Evolutionary conservation across 2,888 invertebrate species (phyloP).

Genomic region (Auanema sp.): DNA sequence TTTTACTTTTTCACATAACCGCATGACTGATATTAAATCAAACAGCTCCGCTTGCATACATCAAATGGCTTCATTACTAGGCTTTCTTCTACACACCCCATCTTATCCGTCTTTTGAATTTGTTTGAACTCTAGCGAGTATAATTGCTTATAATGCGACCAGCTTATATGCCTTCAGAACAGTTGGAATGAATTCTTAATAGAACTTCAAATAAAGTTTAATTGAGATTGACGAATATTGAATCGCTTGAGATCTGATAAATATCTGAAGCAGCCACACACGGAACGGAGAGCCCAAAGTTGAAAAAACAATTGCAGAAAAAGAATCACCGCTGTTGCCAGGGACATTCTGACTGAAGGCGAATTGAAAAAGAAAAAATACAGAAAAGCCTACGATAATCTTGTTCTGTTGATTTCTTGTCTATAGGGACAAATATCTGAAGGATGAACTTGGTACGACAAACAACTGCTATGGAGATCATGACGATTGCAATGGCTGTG

Average conservation of each 20-base stretch:
- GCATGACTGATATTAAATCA: too few relatives aligned
- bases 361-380: conserved; percentile 10
- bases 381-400: conserved; percentile 9
- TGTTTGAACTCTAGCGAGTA: too few relatives aligned
- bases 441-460: conserved; percentile 39
- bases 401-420: conserved; percentile 5
- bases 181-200: too few relatives aligned
- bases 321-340: conserved; percentile 27
- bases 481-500: conserved; percentile 37
- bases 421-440: conserved; percentile 29
- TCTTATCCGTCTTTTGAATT: too few relatives aligned
- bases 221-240: conserved; percentile 32
- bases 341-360: conserved; percentile 29
- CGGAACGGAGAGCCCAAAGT: conserved; percentile 46
- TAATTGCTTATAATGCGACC: too few relatives aligned
- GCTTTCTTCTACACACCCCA: too few relatives aligned
- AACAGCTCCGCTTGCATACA: too few relatives aligned
- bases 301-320: conserved; percentile 40
- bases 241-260: conserved; percentile 39
- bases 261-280: conserved; percentile 47
- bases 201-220: conserved; percentile 24
- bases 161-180: too few relatives aligned
- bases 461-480: conserved; percentile 38
- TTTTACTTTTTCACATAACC: too few relatives aligned
- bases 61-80: too few relatives aligned